Evolutionary conservation across 23 tunicate genomes (phyloP).

Genomic region (Diplosoma virens): DNA sequence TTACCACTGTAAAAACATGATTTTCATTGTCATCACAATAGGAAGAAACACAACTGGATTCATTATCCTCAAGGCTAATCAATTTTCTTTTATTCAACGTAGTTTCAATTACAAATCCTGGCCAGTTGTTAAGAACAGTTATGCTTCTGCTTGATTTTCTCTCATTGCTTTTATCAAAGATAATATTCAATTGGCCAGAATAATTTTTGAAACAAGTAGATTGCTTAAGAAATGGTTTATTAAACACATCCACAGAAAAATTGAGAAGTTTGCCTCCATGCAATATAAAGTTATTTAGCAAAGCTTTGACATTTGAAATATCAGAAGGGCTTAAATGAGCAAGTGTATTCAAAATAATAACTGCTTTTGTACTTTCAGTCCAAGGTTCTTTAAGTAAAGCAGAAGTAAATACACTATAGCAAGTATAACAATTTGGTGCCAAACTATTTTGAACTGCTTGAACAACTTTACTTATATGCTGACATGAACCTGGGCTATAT

Average conservation of each 20-base stretch:
- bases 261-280: constrained; percentile 54
- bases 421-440: constrained; percentile 18
- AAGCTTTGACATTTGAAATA: not conserved
- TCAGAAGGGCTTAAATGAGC: too few relatives aligned
- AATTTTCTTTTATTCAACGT: too few relatives aligned
- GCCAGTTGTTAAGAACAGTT: too few relatives aligned
- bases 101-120: too few relatives aligned
- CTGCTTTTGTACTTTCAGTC: constrained; percentile 39
- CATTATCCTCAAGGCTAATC: too few relatives aligned
- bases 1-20: too few relatives aligned
- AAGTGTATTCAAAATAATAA: constrained; percentile 28
- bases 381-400: constrained; percentile 48
- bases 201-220: too few relatives aligned
- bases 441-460: constrained; percentile 22
- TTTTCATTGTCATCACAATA: not conserved
- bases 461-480: constrained; percentile 1
- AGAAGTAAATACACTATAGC: constrained; percentile 28
- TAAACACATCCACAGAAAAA: too few relatives aligned
- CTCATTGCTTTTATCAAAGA: too few relatives aligned
- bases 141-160: too few relatives aligned
- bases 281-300: constrained; percentile 18
- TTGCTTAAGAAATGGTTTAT: too few relatives aligned
- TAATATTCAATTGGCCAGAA: too few relatives aligned
- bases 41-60: not conserved
- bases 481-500: constrained; percentile 13